These are phyloP conservation scores for Drosophila mauritiana DNA, from an alignment of 1,140 invertebrate genomes.

Conservation along the genomic window DNA sequence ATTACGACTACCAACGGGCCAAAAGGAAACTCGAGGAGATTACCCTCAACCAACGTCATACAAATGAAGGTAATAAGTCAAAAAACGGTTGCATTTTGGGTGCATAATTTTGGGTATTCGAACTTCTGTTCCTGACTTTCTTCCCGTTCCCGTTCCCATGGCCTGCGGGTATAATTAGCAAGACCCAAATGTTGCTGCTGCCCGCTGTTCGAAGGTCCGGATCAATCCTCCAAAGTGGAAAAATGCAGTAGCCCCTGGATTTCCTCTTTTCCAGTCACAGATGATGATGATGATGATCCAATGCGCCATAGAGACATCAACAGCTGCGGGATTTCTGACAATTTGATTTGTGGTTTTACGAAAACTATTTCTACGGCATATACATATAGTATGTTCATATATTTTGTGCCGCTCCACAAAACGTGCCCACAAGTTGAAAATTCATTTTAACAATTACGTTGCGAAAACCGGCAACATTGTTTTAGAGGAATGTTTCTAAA, in stretches of 20 bases:
- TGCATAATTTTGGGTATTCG: conserved; percentile 65
- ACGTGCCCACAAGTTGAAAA: conserved; percentile 32
- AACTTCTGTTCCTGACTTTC: conserved; percentile 32
- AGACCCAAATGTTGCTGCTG: conserved; percentile 47
- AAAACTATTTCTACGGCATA: conserved; percentile 10
- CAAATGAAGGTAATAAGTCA: conserved; percentile 79
- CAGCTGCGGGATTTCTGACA: conserved; percentile 69
- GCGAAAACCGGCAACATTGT: conserved; percentile 40
- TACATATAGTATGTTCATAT: background rate
- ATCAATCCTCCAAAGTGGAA: conserved; percentile 39
- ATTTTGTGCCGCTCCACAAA: conserved; percentile 3
- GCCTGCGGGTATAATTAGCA: conserved; percentile 73
- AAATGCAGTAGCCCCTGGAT: conserved; percentile 48
- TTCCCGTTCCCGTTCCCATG: conserved; percentile 29
- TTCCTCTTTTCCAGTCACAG: conserved; percentile 57
- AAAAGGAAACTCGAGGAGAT: conserved; percentile 26
- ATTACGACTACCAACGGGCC: conserved; percentile 50
- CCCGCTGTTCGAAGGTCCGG: conserved; percentile 47
- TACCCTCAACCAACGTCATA: conserved; percentile 28
- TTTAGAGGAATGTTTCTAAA: conserved; percentile 54
- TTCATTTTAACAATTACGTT: conserved; percentile 45
- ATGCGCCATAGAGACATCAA: conserved; percentile 67
- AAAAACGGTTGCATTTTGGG: conserved; percentile 67
- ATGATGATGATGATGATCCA: conserved; percentile 30
- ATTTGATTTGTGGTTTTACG: conserved; percentile 72